A percentile compares a stretch with the other conserved stretches of the same genome.
Conservation (phyloP, 2,113 vertebrate genomes). For the Xiphophorus couchianus region DNA sequence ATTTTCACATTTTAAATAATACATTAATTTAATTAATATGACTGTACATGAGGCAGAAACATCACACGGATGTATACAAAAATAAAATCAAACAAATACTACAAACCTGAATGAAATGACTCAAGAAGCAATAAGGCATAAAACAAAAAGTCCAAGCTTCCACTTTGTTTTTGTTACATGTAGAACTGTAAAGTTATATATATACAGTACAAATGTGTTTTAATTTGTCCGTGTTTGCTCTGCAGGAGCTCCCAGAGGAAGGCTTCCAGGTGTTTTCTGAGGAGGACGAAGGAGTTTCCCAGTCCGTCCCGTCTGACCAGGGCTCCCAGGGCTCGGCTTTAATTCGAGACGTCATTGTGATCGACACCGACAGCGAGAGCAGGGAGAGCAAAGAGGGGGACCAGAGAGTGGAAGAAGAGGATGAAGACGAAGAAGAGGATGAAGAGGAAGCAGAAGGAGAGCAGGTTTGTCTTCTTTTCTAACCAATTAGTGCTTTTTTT, state of each 20-base stretch:
- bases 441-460: slow-evolving; percentile 69
- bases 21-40: no score
- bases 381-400: slow-evolving; percentile 86
- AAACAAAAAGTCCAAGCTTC: no score
- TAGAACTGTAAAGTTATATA: neutral
- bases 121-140: no score
- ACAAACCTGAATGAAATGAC: no score
- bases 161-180: neutral
- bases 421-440: slow-evolving; percentile 64
- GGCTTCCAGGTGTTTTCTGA: slow-evolving; percentile 81
- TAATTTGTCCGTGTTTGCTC: neutral
- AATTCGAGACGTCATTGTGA: slow-evolving; percentile 88
- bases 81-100: no score
- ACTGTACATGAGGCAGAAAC: no score
- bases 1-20: no score
- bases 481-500: neutral
- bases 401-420: slow-evolving; percentile 84
- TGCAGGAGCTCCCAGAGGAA: slow-evolving; percentile 85
- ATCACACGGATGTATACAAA: no score
- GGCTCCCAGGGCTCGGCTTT: slow-evolving; percentile 80
- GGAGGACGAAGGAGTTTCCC: slow-evolving; percentile 78
- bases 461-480: slow-evolving; percentile 16
- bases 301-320: slow-evolving; percentile 87
- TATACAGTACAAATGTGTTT: neutral
- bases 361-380: slow-evolving; percentile 92